phyloP scores from a whole-genome alignment of 2,888 invertebrate species.

The Leucophenga montana region DNA sequence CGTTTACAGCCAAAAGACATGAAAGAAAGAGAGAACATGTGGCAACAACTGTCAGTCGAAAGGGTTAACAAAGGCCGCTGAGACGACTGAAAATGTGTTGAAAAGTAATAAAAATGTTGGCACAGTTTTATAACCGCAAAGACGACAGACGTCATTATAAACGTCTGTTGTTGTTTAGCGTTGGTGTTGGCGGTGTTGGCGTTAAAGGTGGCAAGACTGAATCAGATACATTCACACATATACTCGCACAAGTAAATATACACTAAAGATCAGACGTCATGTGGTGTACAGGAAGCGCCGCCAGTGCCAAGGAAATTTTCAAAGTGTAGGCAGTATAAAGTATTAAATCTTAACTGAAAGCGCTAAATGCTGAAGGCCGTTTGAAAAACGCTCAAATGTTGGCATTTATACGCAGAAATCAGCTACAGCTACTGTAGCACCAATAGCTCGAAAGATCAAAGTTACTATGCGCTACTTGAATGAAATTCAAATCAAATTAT shows the following conservation, averaged over 20 bases:
- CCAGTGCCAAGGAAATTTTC: neutral
- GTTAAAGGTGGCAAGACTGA: conserved; percentile 14
- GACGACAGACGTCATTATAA: conserved; percentile 36
- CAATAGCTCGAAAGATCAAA: neutral
- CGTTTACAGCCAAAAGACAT: neutral
- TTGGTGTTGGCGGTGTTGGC: conserved; percentile 22
- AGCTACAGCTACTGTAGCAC: conserved; percentile 15
- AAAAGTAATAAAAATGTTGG: conserved; percentile 66
- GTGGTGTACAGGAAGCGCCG: conserved; percentile 31
- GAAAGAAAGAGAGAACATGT: neutral
- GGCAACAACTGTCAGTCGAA: neutral
- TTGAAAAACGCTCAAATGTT: conserved; percentile 12
- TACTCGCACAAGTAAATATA: neutral
- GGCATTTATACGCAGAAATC: conserved; percentile 44
- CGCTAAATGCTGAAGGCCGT: conserved; percentile 59
- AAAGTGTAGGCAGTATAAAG: neutral
- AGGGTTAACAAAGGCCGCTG: neutral
- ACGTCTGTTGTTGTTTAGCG: conserved; percentile 17
- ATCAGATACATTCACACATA: neutral
- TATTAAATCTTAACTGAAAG: conserved; percentile 31
- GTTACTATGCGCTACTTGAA: conserved; percentile 36
- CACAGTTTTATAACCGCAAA: conserved; percentile 61
- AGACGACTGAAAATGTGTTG: conserved; percentile 55
- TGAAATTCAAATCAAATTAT: conserved; percentile 53
- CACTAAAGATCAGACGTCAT: conserved; percentile 29